phyloP scores from a whole-genome alignment of 1,140 invertebrate species.

The Sipha flava region DNA sequence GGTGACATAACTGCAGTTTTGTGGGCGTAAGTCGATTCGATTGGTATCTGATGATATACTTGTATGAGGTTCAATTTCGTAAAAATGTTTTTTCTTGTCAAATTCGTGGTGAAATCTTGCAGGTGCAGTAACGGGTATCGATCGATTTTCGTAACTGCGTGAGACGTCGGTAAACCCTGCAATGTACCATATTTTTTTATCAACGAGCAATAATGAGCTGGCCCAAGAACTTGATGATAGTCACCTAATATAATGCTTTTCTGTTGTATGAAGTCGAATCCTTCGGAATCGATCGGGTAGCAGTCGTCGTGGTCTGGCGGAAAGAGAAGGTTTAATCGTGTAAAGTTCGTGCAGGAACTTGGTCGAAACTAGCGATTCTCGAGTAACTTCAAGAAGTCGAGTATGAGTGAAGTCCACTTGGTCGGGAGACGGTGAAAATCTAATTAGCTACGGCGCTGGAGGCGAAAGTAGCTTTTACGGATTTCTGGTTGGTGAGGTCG shows the following conservation, averaged over 20 bases:
- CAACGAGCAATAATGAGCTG: too few relatives aligned
- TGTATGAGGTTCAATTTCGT: conserved; percentile 45
- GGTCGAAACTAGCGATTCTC: conserved; percentile 42
- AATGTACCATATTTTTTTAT: conserved; percentile 43
- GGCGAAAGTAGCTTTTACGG: too few relatives aligned
- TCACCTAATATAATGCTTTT: too few relatives aligned
- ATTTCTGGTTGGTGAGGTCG: too few relatives aligned
- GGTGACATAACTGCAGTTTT: conserved; percentile 43
- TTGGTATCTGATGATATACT: conserved; percentile 47
- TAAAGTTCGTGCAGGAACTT: background rate
- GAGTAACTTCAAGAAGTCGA: background rate
- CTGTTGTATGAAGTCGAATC: too few relatives aligned
- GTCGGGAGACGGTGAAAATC: too few relatives aligned
- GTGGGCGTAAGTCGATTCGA: conserved; percentile 39
- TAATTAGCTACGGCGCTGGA: too few relatives aligned
- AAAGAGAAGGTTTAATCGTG: conserved; percentile 42
- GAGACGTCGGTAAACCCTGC: conserved; percentile 45
- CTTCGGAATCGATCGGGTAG: too few relatives aligned
- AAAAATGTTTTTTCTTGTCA: conserved; percentile 44
- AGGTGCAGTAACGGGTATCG: conserved; percentile 43
- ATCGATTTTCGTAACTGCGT: conserved; percentile 42
- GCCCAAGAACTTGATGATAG: too few relatives aligned
- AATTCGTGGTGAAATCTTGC: conserved; percentile 40
- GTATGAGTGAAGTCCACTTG: too few relatives aligned
- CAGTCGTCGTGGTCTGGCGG: too few relatives aligned